Evolutionary conservation across 2,113 vertebrate genomes (phyloP), one percentile per base, ranked within the genome.

Genomic region (Sorex araneus): DNA sequence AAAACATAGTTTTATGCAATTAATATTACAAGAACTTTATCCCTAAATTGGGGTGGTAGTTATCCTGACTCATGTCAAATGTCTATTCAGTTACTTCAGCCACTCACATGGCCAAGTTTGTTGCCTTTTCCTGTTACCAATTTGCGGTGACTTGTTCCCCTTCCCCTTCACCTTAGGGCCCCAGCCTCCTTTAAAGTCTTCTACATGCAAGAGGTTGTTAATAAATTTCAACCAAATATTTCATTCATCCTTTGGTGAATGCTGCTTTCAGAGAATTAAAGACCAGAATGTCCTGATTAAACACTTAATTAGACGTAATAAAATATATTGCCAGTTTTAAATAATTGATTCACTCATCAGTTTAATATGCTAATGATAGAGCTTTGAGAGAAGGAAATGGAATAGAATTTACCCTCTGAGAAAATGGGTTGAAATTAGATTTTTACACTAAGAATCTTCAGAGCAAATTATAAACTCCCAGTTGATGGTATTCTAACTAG

Each of bases 271-370:
- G 97, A 97, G 93, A 83, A 97, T 71, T 94, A 94, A 97, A 98
- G 96, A 97, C 97, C 96, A 96, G 30, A 97, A 91, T 8, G 69
- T 94, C 96, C 93, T 95, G 93, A 96, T 97, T 97, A 97, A 98
- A 97, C 97, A 97, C 95, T 96, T 95, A 97, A 97, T 94, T 94
- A 94, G 75, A 81, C 95, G 91, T 97, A 97, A 97, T 97, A 97
- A 97, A 98, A 97, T 94, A 93, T 93, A 97, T 95, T 92, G 94
- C 96, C 95, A 96, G 96, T 86, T 97, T 97, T 97, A 97, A 96
- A 97, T 97, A 97, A 97, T 16, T 96, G 96, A 97, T 98, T 96
- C 95, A 91, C 92, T 97, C 95, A 93, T 95, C 96, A 96, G 94
- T 91, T 96, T 97, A 96, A 97, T 94, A 97, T 96, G 96, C 96